A percentile compares a stretch with the other conserved stretches of the same genome.
Evolutionary conservation across 2,113 vertebrate species (phyloP).

Genomic region (Xenopus laevis): DNA sequence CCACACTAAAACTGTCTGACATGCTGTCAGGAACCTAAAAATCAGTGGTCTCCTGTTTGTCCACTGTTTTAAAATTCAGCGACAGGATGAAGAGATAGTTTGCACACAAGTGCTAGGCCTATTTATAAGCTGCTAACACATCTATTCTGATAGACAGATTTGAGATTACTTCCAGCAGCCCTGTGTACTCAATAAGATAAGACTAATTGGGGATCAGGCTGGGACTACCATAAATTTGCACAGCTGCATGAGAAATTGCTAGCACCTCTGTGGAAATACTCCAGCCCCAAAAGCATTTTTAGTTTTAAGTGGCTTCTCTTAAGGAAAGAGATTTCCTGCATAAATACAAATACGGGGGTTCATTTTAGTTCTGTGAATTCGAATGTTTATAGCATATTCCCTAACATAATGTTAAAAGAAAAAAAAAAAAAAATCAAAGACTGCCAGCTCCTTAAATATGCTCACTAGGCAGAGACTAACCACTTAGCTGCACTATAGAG

Average conservation of each 20-base stretch:
- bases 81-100: not conserved
- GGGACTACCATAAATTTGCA: constrained; percentile 46
- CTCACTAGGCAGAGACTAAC: too few relatives aligned
- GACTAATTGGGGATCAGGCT: constrained; percentile 19
- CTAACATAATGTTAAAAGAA: too few relatives aligned
- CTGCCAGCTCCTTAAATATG: too few relatives aligned
- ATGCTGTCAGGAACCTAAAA: too few relatives aligned
- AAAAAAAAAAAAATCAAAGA: too few relatives aligned
- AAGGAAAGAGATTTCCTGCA: too few relatives aligned
- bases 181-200: constrained; percentile 40
- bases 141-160: constrained; percentile 11
- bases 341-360: too few relatives aligned
- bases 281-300: not conserved
- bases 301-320: too few relatives aligned
- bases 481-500: too few relatives aligned
- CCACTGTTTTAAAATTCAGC: not conserved
- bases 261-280: constrained; percentile 25
- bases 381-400: too few relatives aligned
- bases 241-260: constrained; percentile 55
- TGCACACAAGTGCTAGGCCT: not conserved
- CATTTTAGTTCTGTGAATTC: too few relatives aligned
- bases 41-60: not conserved
- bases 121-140: not conserved
- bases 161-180: not conserved
- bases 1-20: too few relatives aligned